These are phyloP conservation scores for Sciurus niger DNA, from an alignment of 2,113 vertebrate genomes.

Conservation along the genomic window DNA sequence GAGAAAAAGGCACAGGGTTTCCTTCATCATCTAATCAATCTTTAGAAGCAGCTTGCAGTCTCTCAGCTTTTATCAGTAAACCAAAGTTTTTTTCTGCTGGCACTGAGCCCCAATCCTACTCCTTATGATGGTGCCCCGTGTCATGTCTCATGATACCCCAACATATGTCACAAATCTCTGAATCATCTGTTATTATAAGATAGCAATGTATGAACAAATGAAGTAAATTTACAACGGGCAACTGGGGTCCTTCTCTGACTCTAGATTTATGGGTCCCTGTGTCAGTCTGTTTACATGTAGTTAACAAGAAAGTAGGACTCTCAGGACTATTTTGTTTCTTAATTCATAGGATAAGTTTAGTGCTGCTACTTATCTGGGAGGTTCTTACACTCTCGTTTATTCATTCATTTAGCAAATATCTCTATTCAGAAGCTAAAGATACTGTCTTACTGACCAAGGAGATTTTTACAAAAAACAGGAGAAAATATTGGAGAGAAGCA, in stretches of 20 bases:
- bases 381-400: background rate
- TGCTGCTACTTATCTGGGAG: background rate
- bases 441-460: background rate
- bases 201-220: background rate
- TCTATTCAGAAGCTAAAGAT: constrained; percentile 17
- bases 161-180: background rate
- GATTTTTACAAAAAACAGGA: background rate
- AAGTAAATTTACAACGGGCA: background rate
- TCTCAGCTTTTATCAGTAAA: background rate
- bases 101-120: background rate
- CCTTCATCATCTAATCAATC: constrained; percentile 41
- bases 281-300: background rate
- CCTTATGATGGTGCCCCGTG: background rate
- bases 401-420: constrained; percentile 38
- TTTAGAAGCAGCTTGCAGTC: constrained; percentile 28
- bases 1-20: background rate
- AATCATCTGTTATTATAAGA: background rate
- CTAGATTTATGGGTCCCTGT: background rate
- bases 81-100: background rate
- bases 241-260: background rate
- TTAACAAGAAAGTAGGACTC: background rate
- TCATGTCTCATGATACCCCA: background rate
- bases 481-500: constrained; percentile 44
- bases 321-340: constrained; percentile 14
- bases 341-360: background rate